These are phyloP conservation scores for Melanocharis versteri DNA, from an alignment of 2,113 vertebrate genomes.

Conservation along the genomic window DNA sequence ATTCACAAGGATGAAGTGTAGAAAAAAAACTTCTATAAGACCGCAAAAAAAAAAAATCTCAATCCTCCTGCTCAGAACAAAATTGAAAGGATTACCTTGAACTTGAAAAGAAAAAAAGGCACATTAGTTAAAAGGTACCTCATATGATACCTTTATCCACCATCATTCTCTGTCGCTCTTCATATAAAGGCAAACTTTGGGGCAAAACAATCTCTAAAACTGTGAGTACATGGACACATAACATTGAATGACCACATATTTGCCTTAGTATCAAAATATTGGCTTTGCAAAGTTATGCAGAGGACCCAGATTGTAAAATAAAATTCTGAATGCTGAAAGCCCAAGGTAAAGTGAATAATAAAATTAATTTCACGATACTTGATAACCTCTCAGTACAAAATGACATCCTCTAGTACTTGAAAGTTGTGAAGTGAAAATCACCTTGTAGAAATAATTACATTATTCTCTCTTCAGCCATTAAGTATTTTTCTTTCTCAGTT, in stretches of 20 bases:
- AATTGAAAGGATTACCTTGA: not conserved
- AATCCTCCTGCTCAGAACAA: not conserved
- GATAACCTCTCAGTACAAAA: slow-evolving; percentile 37
- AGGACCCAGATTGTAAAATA: slow-evolving; percentile 22
- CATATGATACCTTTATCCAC: not conserved
- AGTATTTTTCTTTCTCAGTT: slow-evolving; percentile 48
- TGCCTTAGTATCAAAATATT: slow-evolving; percentile 45
- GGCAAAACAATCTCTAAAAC: not conserved
- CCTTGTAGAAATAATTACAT: slow-evolving; percentile 66
- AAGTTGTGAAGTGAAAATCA: slow-evolving; percentile 57
- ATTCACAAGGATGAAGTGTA: not conserved
- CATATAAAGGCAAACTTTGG: not conserved
- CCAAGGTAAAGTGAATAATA: slow-evolving; percentile 51
- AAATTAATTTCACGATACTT: slow-evolving; percentile 46
- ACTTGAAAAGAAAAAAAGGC: not conserved
- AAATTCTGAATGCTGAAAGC: not conserved
- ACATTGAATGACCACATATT: slow-evolving; percentile 21
- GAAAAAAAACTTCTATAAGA: not conserved
- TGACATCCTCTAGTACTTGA: slow-evolving; percentile 47
- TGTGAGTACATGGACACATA: not conserved
- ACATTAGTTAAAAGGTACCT: not conserved
- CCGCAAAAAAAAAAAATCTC: not conserved
- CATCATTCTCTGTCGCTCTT: not conserved
- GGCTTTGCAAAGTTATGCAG: not conserved
- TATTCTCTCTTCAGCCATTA: slow-evolving; percentile 54